These are phyloP conservation scores for Bovichtus variegatus DNA, from an alignment of 2,797 vertebrate species.

Conservation along the genomic window DNA sequence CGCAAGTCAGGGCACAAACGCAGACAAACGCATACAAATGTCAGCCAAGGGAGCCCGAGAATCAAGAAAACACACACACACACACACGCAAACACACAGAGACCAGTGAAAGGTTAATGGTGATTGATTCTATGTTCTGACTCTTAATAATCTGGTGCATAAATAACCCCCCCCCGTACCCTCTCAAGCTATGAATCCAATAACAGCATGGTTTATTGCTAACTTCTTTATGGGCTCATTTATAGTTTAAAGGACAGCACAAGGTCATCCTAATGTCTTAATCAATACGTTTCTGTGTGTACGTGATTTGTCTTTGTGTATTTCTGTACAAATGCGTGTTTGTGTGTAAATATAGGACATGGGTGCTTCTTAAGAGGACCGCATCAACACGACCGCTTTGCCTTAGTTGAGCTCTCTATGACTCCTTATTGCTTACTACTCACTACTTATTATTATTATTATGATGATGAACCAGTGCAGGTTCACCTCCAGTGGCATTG, in stretches of 20 bases:
- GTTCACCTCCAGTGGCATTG: not conserved
- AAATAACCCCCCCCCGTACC: conserved; percentile 27
- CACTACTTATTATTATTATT: no score
- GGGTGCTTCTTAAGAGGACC: not conserved
- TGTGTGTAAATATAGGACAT: not conserved
- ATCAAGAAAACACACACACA: not conserved
- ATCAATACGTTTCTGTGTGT: conserved; percentile 13
- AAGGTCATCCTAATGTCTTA: conserved; percentile 43
- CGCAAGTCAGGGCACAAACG: not conserved
- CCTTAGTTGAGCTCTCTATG: conserved; percentile 32
- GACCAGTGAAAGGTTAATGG: conserved; percentile 24
- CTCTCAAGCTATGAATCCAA: conserved; percentile 49
- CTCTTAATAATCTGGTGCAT: conserved; percentile 49
- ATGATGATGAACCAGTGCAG: not conserved
- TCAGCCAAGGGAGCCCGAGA: not conserved
- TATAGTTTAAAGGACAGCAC: conserved; percentile 38
- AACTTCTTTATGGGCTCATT: conserved; percentile 49
- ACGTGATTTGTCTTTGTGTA: not conserved
- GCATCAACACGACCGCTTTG: not conserved
- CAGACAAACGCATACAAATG: conserved; percentile 1
- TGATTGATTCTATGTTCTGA: conserved; percentile 42
- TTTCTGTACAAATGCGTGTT: conserved; percentile 1
- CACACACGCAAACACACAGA: conserved; percentile 6
- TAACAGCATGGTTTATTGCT: conserved; percentile 55
- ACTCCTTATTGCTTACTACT: conserved; percentile 8